Evolutionary conservation across 2,888 invertebrate genomes (phyloP), one percentile per base, ranked within the genome.

Genomic region (Mallateleia sp.): DNA sequence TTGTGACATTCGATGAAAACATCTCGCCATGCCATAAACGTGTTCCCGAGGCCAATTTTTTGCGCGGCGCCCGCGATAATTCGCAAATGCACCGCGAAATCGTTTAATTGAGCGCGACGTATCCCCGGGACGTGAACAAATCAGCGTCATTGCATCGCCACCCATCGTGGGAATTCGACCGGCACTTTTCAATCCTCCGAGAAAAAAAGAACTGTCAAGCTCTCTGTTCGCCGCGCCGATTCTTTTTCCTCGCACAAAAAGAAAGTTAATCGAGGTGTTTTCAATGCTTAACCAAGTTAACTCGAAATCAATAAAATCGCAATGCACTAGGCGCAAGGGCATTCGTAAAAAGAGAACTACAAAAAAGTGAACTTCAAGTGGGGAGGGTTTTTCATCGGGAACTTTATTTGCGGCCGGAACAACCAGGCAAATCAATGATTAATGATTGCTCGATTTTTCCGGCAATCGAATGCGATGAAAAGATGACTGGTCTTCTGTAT

Each of bases 101-200:
- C 82, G 82, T 82, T 82, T 75, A 82, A 82, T 82, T 82, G 75
- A 82, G 82, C 67, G 67, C 66, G 60, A 82, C 72, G 74, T 67
- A 67, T 66, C 42, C 66, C 42, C 66, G 74, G 58, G 74, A 67
- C 74, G 67, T 24, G 66, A 67, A 72, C 60, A 82, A 82, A 82
- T 82, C 67, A 38, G 18, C 50, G 67, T 60, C 45, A 60, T 50
- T 67, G 58, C 42, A 42, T 67, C 52, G 75, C 82, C 82, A 82
- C 74, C 82, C 82, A 82, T 75, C 82, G 82, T 82, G 82, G 82
- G 82, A 82, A 82, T 69, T 42, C 82, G 60, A 28, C 56, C 50
- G 52, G 25, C 52, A 67, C 58, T 74, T 71, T 71, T 64, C 80
- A 52, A 67, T 62, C 18, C 45, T 15, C 34, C 32, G 32, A 25